These are phyloP conservation scores for Prionailurus bengalensis DNA, from an alignment of 2,113 vertebrate species.

Conservation along the genomic window DNA sequence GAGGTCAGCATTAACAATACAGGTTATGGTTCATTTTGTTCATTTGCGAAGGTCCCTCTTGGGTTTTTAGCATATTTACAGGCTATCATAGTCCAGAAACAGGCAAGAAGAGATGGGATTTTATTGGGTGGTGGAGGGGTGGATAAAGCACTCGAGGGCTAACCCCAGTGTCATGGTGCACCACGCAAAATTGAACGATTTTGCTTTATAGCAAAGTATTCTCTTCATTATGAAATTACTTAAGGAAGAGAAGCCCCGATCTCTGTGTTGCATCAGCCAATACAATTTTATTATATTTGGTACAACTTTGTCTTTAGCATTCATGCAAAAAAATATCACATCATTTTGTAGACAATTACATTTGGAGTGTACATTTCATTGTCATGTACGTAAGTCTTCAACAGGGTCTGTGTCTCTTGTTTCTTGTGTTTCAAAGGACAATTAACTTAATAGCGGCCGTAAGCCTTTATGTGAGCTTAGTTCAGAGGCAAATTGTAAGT, in stretches of 20 bases:
- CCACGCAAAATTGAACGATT: not conserved
- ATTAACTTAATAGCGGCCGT: constrained; percentile 52
- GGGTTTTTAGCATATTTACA: not conserved
- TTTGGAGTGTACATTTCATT: constrained; percentile 51
- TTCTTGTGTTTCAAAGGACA: constrained; percentile 64
- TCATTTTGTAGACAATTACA: constrained; percentile 54
- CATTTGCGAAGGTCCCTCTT: not conserved
- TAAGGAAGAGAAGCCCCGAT: not conserved
- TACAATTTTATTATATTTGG: not conserved
- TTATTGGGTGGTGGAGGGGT: not conserved
- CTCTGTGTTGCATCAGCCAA: not conserved
- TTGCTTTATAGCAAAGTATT: not conserved
- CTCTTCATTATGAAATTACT: constrained; percentile 8
- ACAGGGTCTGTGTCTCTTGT: not conserved
- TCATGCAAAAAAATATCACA: not conserved
- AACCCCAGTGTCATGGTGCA: not conserved
- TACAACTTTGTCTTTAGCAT: not conserved
- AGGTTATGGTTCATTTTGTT: not conserved
- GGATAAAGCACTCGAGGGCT: not conserved
- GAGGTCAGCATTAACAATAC: not conserved
- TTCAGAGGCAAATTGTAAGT: constrained; percentile 72
- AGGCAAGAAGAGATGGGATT: not conserved
- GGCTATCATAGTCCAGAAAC: not conserved
- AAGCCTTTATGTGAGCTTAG: constrained; percentile 21
- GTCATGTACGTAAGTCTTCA: not conserved